Conservation (phyloP, 2,888 invertebrate genomes). For the Leptinotarsa tumamoca region DNA sequence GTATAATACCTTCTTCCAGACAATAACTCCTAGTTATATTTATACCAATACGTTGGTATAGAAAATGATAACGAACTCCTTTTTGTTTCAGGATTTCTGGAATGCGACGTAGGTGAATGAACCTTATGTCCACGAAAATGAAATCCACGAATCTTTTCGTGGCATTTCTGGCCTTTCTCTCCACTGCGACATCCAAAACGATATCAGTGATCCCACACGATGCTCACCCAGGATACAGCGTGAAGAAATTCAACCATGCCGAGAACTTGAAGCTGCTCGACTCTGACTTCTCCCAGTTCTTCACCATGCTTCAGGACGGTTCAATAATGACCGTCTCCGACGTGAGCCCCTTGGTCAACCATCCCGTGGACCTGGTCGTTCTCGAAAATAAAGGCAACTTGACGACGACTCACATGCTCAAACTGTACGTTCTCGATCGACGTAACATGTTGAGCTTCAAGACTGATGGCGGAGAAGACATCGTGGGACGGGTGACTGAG, state of each 20-base stretch:
- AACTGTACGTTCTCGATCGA: slow-evolving; percentile 86
- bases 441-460: slow-evolving; percentile 85
- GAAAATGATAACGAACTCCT: not conserved
- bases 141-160: slow-evolving; percentile 29
- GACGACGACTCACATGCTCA: slow-evolving; percentile 83
- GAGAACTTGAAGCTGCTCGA: slow-evolving; percentile 77
- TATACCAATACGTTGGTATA: not conserved
- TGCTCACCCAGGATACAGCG: slow-evolving; percentile 89
- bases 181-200: slow-evolving; percentile 33
- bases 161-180: slow-evolving; percentile 28
- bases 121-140: slow-evolving; percentile 24
- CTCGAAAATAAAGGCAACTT: slow-evolving; percentile 85
- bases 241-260: slow-evolving; percentile 79
- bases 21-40: not conserved
- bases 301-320: slow-evolving; percentile 88
- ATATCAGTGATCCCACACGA: slow-evolving; percentile 83
- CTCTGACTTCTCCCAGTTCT: slow-evolving; percentile 85
- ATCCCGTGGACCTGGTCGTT: slow-evolving; percentile 84
- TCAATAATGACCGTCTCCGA: slow-evolving; percentile 92
- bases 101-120: slow-evolving; percentile 34
- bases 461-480: slow-evolving; percentile 71
- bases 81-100: slow-evolving; percentile 35
- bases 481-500: slow-evolving; percentile 80
- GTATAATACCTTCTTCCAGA: not conserved
- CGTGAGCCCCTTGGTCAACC: slow-evolving; percentile 83